Evolutionary conservation across 2,888 invertebrate genomes (phyloP), one percentile per base, ranked within the genome.

Genomic region (Dysmachus trigonus): DNA sequence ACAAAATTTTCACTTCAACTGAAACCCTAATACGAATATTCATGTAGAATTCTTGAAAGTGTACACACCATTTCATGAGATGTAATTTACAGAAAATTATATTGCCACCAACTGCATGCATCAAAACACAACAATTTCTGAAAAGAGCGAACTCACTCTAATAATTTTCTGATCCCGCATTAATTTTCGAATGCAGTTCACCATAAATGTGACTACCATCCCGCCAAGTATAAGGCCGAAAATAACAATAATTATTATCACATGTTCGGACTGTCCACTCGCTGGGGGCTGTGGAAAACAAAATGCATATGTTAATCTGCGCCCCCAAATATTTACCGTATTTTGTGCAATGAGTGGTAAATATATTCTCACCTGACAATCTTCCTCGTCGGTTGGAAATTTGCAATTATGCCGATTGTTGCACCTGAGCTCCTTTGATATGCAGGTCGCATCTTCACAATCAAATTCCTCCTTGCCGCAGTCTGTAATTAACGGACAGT

Each of bases 371-470:
- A 89, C 95, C 91, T 88, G 90, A 90, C 91, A 94, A 87, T 90
- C 92, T 90, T 91, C 91, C 90, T 97, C 97, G 90, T 98, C 98
- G 92, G 95, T 95, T 85, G 95, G 94, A 89, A 96, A 95, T 88
- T 96, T 94, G 92, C 98, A 98, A 92, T 98, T 97, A 84, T 94
- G 94, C 53, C 94, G 93, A 0, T 92, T 90, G 91, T 98, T 96
- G 91, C 98, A 98, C 86, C 91, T 92, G 47, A 98, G 93, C 0
- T 91, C 89, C 0, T 88, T 88, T 41, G 95, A 94, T 88, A 98
- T 98, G 92, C 98, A 98, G 0, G 96, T 96, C 85, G 95, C 95
- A 91, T 98, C 98, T 89, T 97, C 96, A 90, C 98, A 98, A 91
- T 97, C 96, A 90, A 96, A 97, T 89, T 97, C 97, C 0, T 91